These are phyloP conservation scores for Conchocele bisecta DNA, from an alignment of 2,888 invertebrate species.

Conservation along the genomic window DNA sequence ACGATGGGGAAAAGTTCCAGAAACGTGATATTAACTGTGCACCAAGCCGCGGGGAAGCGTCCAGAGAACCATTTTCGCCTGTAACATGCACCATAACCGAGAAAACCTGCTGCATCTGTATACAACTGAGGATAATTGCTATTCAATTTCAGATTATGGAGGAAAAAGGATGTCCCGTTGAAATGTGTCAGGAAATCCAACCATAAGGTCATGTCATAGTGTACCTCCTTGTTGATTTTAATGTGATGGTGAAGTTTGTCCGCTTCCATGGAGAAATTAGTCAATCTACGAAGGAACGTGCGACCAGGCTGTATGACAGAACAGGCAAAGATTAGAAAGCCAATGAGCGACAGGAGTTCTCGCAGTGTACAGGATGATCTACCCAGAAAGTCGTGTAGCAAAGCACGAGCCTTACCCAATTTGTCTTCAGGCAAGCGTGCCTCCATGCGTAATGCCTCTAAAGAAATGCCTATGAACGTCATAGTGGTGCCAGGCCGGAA, in stretches of 20 bases:
- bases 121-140: not conserved
- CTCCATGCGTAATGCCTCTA: not conserved
- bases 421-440: not conserved
- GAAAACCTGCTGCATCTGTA: not conserved
- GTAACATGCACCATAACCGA: not conserved
- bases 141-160: not conserved
- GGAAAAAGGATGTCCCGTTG: not conserved
- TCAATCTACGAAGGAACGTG: not conserved
- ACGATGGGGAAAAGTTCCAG: constrained; percentile 19
- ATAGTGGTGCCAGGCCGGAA: constrained; percentile 2
- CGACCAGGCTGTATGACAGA: not conserved
- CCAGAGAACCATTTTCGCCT: not conserved
- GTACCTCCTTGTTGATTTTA: not conserved
- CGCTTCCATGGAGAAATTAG: not conserved
- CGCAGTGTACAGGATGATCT: not conserved
- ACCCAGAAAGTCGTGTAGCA: not conserved
- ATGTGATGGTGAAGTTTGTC: not conserved
- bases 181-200: not conserved
- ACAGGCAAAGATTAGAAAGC: not conserved
- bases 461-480: constrained; percentile 1
- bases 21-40: constrained; percentile 6
- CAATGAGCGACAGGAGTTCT: not conserved
- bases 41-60: not conserved
- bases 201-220: not conserved
- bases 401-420: not conserved